phyloP scores from a whole-genome alignment of 1,140 invertebrate species.

The Callitettix versicolor region DNA sequence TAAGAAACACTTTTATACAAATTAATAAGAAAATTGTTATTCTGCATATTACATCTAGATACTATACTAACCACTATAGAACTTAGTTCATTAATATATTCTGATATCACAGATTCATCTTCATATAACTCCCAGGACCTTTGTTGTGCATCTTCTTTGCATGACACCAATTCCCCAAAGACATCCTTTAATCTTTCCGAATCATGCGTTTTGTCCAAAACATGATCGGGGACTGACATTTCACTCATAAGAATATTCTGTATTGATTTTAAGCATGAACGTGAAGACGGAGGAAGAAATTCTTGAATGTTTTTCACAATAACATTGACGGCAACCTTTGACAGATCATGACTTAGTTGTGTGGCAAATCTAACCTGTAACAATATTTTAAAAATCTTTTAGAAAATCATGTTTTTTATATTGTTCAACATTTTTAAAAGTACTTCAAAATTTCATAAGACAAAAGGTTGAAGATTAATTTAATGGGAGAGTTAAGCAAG shows the following conservation, averaged over 20 bases:
- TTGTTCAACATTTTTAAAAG: too few relatives aligned
- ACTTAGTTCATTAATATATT: slow-evolving; percentile 70
- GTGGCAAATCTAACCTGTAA: slow-evolving; percentile 61
- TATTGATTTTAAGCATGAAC: slow-evolving; percentile 10
- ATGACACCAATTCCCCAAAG: slow-evolving; percentile 68
- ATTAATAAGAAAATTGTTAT: too few relatives aligned
- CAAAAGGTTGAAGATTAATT: too few relatives aligned
- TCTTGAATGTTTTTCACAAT: slow-evolving; percentile 43
- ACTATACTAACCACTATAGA: slow-evolving; percentile 73
- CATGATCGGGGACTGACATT: slow-evolving; percentile 36
- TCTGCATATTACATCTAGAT: too few relatives aligned
- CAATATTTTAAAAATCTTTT: too few relatives aligned
- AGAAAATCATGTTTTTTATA: too few relatives aligned
- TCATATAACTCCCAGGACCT: slow-evolving; percentile 87
- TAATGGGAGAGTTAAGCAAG: too few relatives aligned
- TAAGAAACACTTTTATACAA: too few relatives aligned
- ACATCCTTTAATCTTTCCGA: slow-evolving; percentile 66
- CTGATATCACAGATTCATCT: slow-evolving; percentile 75
- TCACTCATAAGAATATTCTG: slow-evolving; percentile 15
- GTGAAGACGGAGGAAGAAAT: slow-evolving; percentile 12
- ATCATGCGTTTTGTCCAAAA: slow-evolving; percentile 59
- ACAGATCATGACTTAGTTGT: slow-evolving; percentile 76
- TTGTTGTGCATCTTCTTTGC: slow-evolving; percentile 88
- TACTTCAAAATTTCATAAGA: too few relatives aligned
- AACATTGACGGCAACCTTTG: slow-evolving; percentile 68